Evolutionary conservation across 2,797 vertebrate species (phyloP).

Genomic region (Anguilla anguilla): DNA sequence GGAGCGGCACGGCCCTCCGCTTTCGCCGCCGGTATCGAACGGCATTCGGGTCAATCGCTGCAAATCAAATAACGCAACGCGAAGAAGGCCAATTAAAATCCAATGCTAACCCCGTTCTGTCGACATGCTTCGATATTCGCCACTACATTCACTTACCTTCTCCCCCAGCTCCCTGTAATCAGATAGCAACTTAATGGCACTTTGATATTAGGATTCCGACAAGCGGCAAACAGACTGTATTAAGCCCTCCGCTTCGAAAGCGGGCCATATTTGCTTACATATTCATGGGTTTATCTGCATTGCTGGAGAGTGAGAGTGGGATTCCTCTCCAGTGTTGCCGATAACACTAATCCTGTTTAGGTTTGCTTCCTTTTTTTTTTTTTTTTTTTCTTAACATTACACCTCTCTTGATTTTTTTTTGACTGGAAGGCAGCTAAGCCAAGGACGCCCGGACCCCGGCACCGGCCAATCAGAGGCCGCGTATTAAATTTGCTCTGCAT

Average conservation of each 20-base stretch:
- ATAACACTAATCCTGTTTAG: slow-evolving; percentile 77
- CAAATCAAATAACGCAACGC: not conserved
- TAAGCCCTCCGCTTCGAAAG: slow-evolving; percentile 53
- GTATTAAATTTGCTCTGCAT: slow-evolving; percentile 69
- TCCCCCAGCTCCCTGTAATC: not conserved
- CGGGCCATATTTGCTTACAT: slow-evolving; percentile 67
- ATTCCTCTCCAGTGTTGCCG: slow-evolving; percentile 56
- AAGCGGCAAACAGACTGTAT: slow-evolving; percentile 41
- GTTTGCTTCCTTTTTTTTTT: slow-evolving; percentile 44
- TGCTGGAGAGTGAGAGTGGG: slow-evolving; percentile 52
- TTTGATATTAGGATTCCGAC: not conserved
- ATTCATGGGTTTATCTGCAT: slow-evolving; percentile 73
- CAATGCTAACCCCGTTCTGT: slow-evolving; percentile 12
- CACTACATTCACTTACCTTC: not conserved
- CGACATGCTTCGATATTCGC: not conserved
- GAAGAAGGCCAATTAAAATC: not conserved
- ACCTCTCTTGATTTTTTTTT: slow-evolving; percentile 51
- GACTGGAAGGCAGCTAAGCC: slow-evolving; percentile 63
- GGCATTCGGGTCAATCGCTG: slow-evolving; percentile 64
- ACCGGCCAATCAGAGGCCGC: slow-evolving; percentile 35
- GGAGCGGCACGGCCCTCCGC: not conserved
- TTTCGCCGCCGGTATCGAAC: slow-evolving; percentile 1
- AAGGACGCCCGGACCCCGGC: slow-evolving; percentile 49
- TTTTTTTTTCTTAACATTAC: slow-evolving; percentile 52
- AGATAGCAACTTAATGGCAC: not conserved